Percentiles rank a stretch among this genome's conserved stretches.
Evolutionary conservation across 2,888 invertebrate genomes (phyloP).

Genomic region (Heteropelma amictum): DNA sequence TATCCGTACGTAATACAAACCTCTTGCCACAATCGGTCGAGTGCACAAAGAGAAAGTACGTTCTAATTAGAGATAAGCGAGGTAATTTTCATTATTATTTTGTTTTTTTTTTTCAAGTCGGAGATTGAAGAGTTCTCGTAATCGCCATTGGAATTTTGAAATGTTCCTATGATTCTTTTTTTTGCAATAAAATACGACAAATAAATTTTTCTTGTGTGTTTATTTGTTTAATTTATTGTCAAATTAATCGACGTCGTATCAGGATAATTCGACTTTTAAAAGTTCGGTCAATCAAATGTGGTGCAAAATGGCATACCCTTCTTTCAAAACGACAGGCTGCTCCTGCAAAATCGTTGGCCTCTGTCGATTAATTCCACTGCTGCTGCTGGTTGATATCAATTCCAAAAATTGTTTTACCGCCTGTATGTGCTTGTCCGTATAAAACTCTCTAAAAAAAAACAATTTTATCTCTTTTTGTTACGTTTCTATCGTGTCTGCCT

Average conservation of each 20-base stretch:
- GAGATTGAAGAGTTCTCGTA: background rate
- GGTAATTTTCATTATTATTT: constrained; percentile 17
- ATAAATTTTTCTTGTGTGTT: no score
- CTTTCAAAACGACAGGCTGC: constrained; percentile 90
- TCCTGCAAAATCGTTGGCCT: constrained; percentile 78
- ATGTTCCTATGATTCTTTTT: background rate
- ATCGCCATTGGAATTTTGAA: background rate
- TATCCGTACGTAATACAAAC: constrained; percentile 71
- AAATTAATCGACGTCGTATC: no score
- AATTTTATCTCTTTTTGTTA: background rate
- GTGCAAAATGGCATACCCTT: constrained; percentile 84
- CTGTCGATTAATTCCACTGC: constrained; percentile 67
- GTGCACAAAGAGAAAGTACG: constrained; percentile 74
- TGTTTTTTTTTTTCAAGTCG: background rate
- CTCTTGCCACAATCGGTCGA: constrained; percentile 74
- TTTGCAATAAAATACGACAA: background rate
- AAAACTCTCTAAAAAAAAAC: constrained; percentile 84
- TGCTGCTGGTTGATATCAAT: constrained; percentile 88
- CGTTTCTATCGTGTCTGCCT: no score
- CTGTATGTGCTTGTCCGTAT: constrained; percentile 88
- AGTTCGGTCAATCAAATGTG: background rate
- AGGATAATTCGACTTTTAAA: background rate
- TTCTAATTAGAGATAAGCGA: constrained; percentile 70
- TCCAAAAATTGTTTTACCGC: constrained; percentile 92
- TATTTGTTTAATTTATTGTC: no score